Evolutionary conservation across 2,113 vertebrate species (phyloP), one percentile per base, ranked within the genome.

Genomic region (Manacus vitellinus): DNA sequence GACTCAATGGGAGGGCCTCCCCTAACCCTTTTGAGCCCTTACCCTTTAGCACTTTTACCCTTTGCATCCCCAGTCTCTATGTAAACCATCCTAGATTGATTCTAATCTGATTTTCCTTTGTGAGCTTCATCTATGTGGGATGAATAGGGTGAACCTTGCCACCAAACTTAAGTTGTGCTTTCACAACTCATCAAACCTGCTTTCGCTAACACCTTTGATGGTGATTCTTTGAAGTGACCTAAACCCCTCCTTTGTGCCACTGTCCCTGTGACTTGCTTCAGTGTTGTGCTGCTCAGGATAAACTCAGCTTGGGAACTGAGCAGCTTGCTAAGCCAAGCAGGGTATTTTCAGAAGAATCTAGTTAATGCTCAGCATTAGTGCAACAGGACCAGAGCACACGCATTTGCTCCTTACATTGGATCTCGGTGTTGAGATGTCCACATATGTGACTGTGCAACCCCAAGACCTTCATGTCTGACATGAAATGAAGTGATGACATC

Each of bases 281-380:
- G 22, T 7, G 10, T 9, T 43, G 33, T 4, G 4, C 27, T 66
- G 81, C 55, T 84, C 55, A 63, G 71, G 67, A 39, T 9, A 79
- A 47, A 51, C 14, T 51, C 5, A 1, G 9, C n/a, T 83, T 1
- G 8, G 72, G 90, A 87, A 43, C 15, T 0, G 0, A 72, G 49
- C 23, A n/a, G 28, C n/a, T 79, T 65, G 49, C 49, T 76, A 46
- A 94, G 41, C 23, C 52, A 52, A 72, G 72, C 24, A 41, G 22
- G n/a, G 9, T 7, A 20, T 73, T 77, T 77, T 56, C 80, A 14
- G 37, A 73, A 68, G 33, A 65, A 23, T 4, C 22, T 9, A 1
- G 12, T 35, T 70, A 49, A 37, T 33, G 35, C 37, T 58, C n/a
- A 12, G 1, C 1, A 9, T 67, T 18, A 43, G 30, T 24, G 43